Conservation (phyloP, 2,888 invertebrate species). For the Toxonevra muliebris region DNA sequence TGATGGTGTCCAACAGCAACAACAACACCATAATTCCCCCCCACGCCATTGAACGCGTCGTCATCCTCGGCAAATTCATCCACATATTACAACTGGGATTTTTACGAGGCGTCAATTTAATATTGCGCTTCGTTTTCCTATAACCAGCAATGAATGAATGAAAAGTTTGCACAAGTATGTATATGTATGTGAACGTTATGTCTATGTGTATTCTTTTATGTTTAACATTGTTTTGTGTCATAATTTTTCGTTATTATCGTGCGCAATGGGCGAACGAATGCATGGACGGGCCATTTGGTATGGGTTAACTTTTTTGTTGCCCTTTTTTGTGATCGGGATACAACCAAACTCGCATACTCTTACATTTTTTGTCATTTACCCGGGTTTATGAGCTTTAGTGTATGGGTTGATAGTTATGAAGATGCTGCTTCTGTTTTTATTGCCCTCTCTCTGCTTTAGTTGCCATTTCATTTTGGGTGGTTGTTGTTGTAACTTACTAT, state of each 20-base stretch:
- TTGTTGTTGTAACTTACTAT: constrained; percentile 22
- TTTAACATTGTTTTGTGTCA: constrained; percentile 9
- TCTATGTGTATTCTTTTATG: not conserved
- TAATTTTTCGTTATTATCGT: constrained; percentile 22
- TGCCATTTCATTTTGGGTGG: constrained; percentile 16
- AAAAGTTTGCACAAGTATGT: no score
- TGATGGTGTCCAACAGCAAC: no score
- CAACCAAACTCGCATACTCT: no score
- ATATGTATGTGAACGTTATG: no score
- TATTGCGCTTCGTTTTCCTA: constrained; percentile 21
- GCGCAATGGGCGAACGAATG: not conserved
- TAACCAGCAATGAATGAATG: no score
- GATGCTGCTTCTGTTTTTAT: constrained; percentile 11
- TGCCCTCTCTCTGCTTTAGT: not conserved
- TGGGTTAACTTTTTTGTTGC: no score
- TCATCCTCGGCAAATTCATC: not conserved
- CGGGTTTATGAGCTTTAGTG: constrained; percentile 12
- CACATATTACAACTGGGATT: constrained; percentile 28
- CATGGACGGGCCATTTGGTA: not conserved
- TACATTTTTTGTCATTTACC: not conserved
- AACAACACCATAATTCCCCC: no score
- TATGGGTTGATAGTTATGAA: constrained; percentile 13
- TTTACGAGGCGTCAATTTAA: constrained; percentile 43
- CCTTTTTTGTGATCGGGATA: no score
- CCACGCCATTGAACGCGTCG: no score